Evolutionary conservation across 2,888 invertebrate genomes (phyloP), one percentile per base, ranked within the genome.

Genomic region (Leptinotarsa rubiginosa): DNA sequence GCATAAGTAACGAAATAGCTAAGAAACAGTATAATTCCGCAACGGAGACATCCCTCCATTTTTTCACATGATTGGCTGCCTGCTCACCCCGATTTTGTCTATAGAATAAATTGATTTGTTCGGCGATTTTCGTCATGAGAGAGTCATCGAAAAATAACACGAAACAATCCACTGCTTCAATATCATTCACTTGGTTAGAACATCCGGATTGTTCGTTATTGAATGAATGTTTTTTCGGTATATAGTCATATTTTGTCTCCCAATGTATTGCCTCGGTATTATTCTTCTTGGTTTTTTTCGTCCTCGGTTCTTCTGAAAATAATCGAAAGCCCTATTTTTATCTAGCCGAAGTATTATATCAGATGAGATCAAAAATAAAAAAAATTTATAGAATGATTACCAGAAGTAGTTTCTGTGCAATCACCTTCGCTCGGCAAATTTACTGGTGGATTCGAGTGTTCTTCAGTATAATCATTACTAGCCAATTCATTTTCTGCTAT

Each of bases 1-100:
- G 72, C 76, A 73, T 78, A 16, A 78, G 71, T n/a, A 78, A 50
- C 25, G 70, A 68, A 25, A 76, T 47, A 18, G 78, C 73, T 12
- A 76, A 20, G 62, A 78, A 78, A 54, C 70, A 49, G 70, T 74
- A 75, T 18, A 78, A 18, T 73, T 78, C 76, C 3, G 65, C 41
- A 20, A 64, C 52, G 12, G 67, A 47, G 15, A 71, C 62, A 70
- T 70, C 62, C 20, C 52, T 64, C 73, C 73, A 76, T 52, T 73
- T 70, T 52, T 76, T 76, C 15, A 25, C 20, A 52, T 74, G 70
- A 62, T 47, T 64, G 22, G 64, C 16, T 64, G 47, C 50, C 50
- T 64, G 62, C 47, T 64, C 47, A 50, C 64, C 54, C 69, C 52
- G 54, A 54, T 69, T 69, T 69, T 70, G 70, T 20, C 49, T 70